Conservation (phyloP, 64 coral and sea anemone species). For the Platygyra sinensis region DNA sequence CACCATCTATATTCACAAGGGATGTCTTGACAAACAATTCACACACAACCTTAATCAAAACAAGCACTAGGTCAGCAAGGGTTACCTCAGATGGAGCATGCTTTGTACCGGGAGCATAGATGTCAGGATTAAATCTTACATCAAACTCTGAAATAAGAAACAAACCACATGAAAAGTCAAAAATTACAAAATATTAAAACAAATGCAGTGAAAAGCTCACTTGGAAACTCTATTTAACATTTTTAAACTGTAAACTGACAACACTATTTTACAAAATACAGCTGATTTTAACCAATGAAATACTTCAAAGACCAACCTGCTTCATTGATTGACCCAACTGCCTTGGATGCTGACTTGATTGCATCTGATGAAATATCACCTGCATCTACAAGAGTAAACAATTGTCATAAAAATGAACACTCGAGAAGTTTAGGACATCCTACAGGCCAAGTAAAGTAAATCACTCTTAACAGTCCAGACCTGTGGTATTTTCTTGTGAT, state of each 20-base stretch:
- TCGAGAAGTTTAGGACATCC: background rate
- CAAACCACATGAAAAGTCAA: background rate
- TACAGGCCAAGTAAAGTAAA: background rate
- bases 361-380: constrained; percentile 73
- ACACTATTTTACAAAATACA: too few relatives aligned
- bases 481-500: background rate
- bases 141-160: constrained; percentile 81
- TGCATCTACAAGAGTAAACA: constrained; percentile 32
- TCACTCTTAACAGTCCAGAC: background rate
- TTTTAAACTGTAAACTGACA: too few relatives aligned
- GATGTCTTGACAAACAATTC: background rate
- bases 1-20: background rate
- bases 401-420: background rate
- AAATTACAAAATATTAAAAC: background rate
- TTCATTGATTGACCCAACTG: constrained; percentile 90
- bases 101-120: constrained; percentile 73
- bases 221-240: too few relatives aligned
- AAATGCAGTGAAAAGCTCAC: too few relatives aligned
- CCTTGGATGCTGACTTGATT: constrained; percentile 80
- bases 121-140: constrained; percentile 95
- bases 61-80: too few relatives aligned
- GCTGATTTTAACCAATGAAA: background rate
- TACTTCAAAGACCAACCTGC: constrained; percentile 22
- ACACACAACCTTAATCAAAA: background rate
- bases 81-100: constrained; percentile 88